Percentiles rank a stretch among this genome's conserved stretches.
Evolutionary conservation across 2,888 invertebrate genomes (phyloP).

Genomic region (Idaea biselata): DNA sequence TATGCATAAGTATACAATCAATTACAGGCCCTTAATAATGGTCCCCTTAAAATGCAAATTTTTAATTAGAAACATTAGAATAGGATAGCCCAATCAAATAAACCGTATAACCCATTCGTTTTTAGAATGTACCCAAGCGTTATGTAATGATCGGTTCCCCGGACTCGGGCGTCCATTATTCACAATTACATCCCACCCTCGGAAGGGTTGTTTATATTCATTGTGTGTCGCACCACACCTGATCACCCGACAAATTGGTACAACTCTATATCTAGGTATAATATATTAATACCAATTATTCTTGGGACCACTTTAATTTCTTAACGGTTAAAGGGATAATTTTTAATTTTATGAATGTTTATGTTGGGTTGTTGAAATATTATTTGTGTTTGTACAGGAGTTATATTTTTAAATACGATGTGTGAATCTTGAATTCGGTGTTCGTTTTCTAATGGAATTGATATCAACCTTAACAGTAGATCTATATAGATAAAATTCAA

Average conservation of each 20-base stretch:
- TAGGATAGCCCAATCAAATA: too few species aligned
- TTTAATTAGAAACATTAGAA: too few species aligned
- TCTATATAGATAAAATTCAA: too few species aligned
- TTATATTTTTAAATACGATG: too few species aligned
- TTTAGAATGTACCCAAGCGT: conserved; percentile 12
- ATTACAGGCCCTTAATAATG: too few species aligned
- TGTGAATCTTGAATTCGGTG: too few species aligned
- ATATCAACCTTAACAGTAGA: too few species aligned
- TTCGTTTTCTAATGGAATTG: too few species aligned
- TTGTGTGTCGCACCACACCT: conserved; percentile 46
- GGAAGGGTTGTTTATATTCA: conserved; percentile 78
- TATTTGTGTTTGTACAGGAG: not conserved
- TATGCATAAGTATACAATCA: too few species aligned
- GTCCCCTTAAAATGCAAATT: too few species aligned
- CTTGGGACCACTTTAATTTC: not conserved
- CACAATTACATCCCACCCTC: conserved; percentile 55
- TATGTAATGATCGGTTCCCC: conserved; percentile 54
- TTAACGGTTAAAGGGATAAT: not conserved
- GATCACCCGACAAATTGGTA: conserved; percentile 27
- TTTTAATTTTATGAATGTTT: not conserved
- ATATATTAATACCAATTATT: conserved; percentile 13
- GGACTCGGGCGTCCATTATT: conserved; percentile 58
- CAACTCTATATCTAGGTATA: conserved; percentile 12
- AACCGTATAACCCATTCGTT: conserved; percentile 5
- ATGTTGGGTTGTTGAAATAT: not conserved